Conservation (phyloP, 2,113 vertebrate species). For the Oncorhynchus masou region DNA sequence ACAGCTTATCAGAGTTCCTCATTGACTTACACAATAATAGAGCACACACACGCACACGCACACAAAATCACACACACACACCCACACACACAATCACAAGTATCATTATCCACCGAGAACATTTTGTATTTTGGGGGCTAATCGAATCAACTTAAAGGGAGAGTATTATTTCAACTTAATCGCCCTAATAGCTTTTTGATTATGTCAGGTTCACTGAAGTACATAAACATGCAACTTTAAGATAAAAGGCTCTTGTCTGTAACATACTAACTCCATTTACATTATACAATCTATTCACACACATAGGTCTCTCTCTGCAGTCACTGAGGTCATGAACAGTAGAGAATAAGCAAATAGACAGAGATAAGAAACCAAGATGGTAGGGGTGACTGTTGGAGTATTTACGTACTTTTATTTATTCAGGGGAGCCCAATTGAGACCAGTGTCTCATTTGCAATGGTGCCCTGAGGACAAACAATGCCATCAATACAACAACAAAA, state of each 20-base stretch:
- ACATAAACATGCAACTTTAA: no score
- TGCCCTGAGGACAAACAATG: no score
- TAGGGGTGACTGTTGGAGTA: constrained; percentile 31
- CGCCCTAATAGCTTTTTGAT: no score
- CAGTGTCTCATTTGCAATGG: no score
- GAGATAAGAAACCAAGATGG: constrained; percentile 46
- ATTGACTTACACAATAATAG: constrained; percentile 65
- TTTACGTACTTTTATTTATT: background rate
- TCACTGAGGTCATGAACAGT: constrained; percentile 41
- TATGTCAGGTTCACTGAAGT: no score
- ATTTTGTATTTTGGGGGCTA: background rate
- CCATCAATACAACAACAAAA: no score
- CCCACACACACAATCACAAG: constrained; percentile 2
- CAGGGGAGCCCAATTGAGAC: no score
- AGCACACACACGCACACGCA: background rate
- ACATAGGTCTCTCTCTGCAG: background rate
- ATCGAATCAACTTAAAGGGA: background rate
- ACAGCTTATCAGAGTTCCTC: constrained; percentile 70
- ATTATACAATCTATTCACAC: background rate
- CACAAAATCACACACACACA: no score
- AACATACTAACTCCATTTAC: background rate
- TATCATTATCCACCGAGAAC: background rate
- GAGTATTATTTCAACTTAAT: no score
- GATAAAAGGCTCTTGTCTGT: no score
- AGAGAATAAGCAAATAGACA: constrained; percentile 37